Evolutionary conservation across 2,888 invertebrate genomes (phyloP), one percentile per base, ranked within the genome.

Genomic region (Phragmatobia fuliginosa): DNA sequence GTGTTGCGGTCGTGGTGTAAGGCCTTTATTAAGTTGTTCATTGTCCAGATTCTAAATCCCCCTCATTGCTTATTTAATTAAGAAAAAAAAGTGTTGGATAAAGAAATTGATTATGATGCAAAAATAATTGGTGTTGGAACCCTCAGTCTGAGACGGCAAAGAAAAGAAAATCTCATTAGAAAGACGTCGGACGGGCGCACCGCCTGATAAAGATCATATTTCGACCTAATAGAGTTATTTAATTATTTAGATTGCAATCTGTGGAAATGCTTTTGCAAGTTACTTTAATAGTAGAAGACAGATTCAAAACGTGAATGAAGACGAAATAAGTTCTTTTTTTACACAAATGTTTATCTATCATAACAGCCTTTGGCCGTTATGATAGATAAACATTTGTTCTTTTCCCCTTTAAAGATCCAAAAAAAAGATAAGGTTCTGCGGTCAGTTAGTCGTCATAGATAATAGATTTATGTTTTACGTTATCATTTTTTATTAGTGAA

Each of bases 31-130:
- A 74, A 73, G 66, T 65, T 75, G 69, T 78, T 82, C 76, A 81
- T 83, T 85, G 77, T 82, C 76, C 72, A 74, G 78, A 82, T 79
- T 80, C 72, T 28, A 73, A 81, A 79, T 71, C 65, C 72, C 52
- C 77, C 76, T 66, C 77, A 71, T 77, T 74, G 68, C 73, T 71
- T 74, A 73, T 76, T 77, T 71, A 73, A 74, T 28, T 72, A 45
- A 71, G 76, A 71, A 64, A 73, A 49, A 72, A 41, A 62, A 60
- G 36, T 72, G 62, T 64, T 58, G 33, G 62, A 67, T 61, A 66
- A 71, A 75, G 65, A n/a, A 70, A 71, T 62, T 67, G 52, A 72
- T 80, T 77, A 66, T 67, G 69, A 77, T 74, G 72, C 71, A 69
- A 73, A 76, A 73, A 66, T 73, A 73, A 73, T 75, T 78, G 63